Evolutionary conservation across 1,140 invertebrate genomes (phyloP).

Genomic region (Drosophila subpulchrella): DNA sequence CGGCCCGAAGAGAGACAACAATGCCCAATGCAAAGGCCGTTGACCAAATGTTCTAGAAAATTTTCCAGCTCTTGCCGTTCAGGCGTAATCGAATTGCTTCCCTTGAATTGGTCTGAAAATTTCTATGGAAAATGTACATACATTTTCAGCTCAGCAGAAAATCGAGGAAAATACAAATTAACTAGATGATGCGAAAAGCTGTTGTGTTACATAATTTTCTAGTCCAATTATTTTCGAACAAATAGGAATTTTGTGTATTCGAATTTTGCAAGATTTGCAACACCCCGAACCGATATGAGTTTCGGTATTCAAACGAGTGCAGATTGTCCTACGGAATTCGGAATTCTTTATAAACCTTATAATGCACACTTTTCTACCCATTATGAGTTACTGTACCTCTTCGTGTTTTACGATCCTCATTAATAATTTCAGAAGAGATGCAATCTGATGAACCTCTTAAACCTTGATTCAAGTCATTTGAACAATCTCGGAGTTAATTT

Average conservation of each 20-base stretch:
- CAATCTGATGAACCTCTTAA: background rate
- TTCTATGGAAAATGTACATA: constrained; percentile 1
- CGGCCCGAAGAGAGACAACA: constrained; percentile 23
- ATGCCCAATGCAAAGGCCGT: constrained; percentile 24
- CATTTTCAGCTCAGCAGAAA: background rate
- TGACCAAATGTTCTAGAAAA: constrained; percentile 45
- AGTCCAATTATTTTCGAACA: background rate
- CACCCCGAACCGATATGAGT: background rate
- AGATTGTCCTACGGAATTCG: too few species aligned
- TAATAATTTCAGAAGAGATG: background rate
- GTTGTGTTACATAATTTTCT: background rate
- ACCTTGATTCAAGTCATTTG: background rate
- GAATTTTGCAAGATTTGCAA: background rate
- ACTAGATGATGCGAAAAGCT: background rate
- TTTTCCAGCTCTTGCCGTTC: constrained; percentile 1
- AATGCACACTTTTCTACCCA: too few species aligned
- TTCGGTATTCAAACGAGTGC: background rate
- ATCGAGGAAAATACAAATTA: background rate
- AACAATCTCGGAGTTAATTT: constrained; percentile 14
- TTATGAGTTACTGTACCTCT: background rate
- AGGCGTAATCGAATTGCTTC: constrained; percentile 5
- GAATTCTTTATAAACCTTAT: too few species aligned
- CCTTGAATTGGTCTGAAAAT: background rate
- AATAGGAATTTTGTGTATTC: too few species aligned
- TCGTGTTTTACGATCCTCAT: background rate